Evolutionary conservation across 2,888 invertebrate species (phyloP).

Genomic region (Sisyra terminalis): DNA sequence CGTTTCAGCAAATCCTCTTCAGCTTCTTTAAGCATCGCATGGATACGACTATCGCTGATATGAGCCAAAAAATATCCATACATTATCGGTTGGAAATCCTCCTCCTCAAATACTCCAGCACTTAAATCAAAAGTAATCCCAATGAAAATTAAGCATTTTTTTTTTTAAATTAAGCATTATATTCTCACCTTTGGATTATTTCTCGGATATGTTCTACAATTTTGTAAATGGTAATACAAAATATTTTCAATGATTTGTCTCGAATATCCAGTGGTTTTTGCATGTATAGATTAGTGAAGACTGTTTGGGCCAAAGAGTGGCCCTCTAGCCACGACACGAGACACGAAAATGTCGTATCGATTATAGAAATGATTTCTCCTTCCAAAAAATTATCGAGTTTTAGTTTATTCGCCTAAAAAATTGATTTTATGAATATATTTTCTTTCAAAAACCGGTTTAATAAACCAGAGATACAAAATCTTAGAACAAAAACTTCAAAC

Average conservation of each 20-base stretch:
- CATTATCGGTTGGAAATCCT: conserved; percentile 88
- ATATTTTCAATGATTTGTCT: conserved; percentile 69
- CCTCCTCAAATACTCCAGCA: conserved; percentile 82
- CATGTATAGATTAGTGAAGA: conserved; percentile 89
- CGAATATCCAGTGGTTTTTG: conserved; percentile 77
- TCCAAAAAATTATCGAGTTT: conserved; percentile 61
- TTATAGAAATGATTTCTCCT: conserved; percentile 76
- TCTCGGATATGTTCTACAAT: conserved; percentile 78
- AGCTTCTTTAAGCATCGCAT: conserved; percentile 70
- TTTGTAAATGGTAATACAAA: conserved; percentile 77
- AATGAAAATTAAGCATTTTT: too few relatives aligned
- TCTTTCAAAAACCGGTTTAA: too few relatives aligned
- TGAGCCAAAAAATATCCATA: conserved; percentile 80
- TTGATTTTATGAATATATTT: too few relatives aligned
- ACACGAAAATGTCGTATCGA: conserved; percentile 87
- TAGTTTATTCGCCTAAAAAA: conserved; percentile 52
- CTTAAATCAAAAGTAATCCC: conserved; percentile 29
- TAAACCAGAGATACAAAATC: too few relatives aligned
- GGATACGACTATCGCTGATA: conserved; percentile 63
- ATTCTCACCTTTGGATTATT: conserved; percentile 76
- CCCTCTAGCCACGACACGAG: conserved; percentile 97
- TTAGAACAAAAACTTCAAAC: too few relatives aligned
- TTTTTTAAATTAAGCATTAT: too few relatives aligned
- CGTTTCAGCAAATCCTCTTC: conserved; percentile 77
- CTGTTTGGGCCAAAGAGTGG: conserved; percentile 89